Evolutionary conservation across 2,113 vertebrate genomes (phyloP).

Genomic region (Thamnophis sirtalis): DNA sequence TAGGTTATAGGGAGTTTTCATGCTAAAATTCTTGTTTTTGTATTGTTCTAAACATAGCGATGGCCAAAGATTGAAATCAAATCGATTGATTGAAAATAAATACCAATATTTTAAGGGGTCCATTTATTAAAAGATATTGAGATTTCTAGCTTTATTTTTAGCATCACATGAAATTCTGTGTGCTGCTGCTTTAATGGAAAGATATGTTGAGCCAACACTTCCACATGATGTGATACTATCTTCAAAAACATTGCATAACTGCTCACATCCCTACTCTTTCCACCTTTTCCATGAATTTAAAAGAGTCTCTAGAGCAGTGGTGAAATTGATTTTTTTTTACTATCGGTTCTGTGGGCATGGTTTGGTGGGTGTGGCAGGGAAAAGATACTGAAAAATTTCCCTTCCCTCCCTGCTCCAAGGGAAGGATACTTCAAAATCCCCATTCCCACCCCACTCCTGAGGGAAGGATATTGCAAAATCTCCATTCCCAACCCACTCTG

Average conservation of each 20-base stretch:
- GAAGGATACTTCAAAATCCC: no score
- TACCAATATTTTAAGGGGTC: not conserved
- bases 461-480: no score
- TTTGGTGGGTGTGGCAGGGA: no score
- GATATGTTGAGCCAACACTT: not conserved
- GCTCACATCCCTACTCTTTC: not conserved
- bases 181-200: not conserved
- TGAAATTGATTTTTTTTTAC: no score
- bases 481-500: no score
- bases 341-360: no score
- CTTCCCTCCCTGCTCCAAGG: no score
- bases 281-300: not conserved
- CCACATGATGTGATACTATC: not conserved
- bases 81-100: not conserved
- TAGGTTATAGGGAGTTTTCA: not conserved
- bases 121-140: not conserved
- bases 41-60: not conserved
- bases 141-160: not conserved
- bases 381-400: no score
- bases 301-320: not conserved
- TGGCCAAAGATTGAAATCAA: not conserved
- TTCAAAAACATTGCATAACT: not conserved
- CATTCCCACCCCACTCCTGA: no score
- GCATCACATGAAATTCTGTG: not conserved
- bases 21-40: not conserved